phyloP scores from a whole-genome alignment of 2,888 invertebrate species.

The Ecliptopera silaceata region DNA sequence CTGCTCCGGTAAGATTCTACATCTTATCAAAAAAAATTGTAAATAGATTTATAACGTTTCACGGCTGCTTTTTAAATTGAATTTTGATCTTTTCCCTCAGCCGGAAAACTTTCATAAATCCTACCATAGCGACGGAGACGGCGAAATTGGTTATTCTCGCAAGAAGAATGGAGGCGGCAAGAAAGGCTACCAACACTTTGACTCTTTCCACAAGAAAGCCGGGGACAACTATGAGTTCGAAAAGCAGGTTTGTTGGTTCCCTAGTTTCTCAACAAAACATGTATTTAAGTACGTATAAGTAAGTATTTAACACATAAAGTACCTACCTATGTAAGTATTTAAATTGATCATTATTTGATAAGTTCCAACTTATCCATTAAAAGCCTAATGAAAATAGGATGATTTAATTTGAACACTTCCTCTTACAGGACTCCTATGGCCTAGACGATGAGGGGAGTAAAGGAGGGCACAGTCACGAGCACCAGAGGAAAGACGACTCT shows the following conservation, averaged over 20 bases:
- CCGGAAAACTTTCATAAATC: slow-evolving; percentile 81
- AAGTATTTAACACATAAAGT: too few relatives aligned
- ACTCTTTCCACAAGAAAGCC: slow-evolving; percentile 88
- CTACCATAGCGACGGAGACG: slow-evolving; percentile 84
- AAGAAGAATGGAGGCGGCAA: slow-evolving; percentile 86
- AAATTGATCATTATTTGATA: too few relatives aligned
- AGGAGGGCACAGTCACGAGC: slow-evolving; percentile 68
- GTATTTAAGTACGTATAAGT: too few relatives aligned
- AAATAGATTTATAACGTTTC: neutral
- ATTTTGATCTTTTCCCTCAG: slow-evolving; percentile 36
- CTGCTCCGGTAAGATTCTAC: slow-evolving; percentile 67
- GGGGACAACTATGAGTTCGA: slow-evolving; percentile 89
- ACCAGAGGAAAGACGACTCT: slow-evolving; percentile 66
- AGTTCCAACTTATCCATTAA: too few relatives aligned
- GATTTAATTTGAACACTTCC: neutral
- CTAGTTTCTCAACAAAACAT: neutral
- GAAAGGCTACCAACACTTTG: slow-evolving; percentile 88
- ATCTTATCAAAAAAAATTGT: too few relatives aligned
- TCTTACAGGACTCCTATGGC: slow-evolving; percentile 84
- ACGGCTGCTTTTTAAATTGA: neutral
- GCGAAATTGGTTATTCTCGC: slow-evolving; percentile 86
- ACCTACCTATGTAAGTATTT: neutral
- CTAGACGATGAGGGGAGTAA: slow-evolving; percentile 77
- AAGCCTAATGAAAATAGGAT: too few relatives aligned
- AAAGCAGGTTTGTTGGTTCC: slow-evolving; percentile 50